phyloP scores from a whole-genome alignment of 2,888 invertebrate species.

The Vesta saturnalis region DNA sequence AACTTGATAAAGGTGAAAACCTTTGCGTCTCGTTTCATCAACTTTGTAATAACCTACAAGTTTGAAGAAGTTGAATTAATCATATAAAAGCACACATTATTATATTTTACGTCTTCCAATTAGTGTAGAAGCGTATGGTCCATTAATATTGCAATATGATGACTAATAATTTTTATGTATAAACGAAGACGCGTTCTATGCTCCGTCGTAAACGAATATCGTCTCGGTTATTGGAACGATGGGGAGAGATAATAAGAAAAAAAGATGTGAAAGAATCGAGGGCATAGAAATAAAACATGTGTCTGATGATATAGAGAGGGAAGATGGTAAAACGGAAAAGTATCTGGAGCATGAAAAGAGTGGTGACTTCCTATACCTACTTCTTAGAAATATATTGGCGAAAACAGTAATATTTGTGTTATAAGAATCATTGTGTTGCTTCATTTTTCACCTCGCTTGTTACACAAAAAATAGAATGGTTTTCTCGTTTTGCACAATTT shows the following conservation, averaged over 20 bases:
- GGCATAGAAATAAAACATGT: conserved; percentile 55
- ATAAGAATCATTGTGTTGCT: conserved; percentile 28
- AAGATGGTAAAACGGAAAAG: conserved; percentile 48
- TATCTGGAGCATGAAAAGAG: conserved; percentile 49
- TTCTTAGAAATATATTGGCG: conserved; percentile 33
- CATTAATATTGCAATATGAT: conserved; percentile 36
- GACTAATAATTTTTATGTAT: conserved; percentile 40
- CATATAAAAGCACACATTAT: conserved; percentile 19
- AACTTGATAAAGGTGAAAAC: conserved; percentile 3
- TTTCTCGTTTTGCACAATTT: neutral
- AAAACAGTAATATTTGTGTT: conserved; percentile 36
- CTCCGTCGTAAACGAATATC: conserved; percentile 48
- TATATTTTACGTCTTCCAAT: conserved; percentile 30
- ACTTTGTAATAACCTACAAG: neutral
- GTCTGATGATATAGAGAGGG: conserved; percentile 55
- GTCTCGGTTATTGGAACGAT: conserved; percentile 46
- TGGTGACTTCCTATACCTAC: conserved; percentile 46
- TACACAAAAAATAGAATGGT: conserved; percentile 9
- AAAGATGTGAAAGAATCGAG: conserved; percentile 46
- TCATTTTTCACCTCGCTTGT: conserved; percentile 19
- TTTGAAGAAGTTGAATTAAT: conserved; percentile 18
- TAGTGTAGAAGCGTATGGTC: conserved; percentile 31
- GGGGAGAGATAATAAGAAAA: conserved; percentile 49
- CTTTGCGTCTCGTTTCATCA: conserved; percentile 7
- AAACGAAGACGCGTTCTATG: conserved; percentile 35